Base-by-base conservation (phyloP, 2,113 vertebrate species). In the Strigops habroptila region DNA sequence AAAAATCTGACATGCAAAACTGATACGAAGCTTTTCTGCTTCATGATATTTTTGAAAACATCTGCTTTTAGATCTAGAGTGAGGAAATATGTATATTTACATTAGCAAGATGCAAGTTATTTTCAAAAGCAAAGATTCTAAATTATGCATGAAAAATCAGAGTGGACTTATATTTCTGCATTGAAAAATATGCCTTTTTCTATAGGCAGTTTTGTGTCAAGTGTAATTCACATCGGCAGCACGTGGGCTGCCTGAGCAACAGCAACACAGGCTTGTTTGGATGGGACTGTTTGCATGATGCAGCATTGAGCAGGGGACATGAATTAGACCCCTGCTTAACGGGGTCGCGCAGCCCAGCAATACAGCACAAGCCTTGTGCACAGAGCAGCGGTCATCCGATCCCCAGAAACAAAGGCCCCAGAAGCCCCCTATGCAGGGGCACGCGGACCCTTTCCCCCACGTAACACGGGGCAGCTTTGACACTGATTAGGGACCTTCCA, bases 401-500 rank as follows among this genome's bases (percentile, higher is more conserved):
- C 43, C 67, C 71, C 25, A n/a, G 35, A 35, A 75, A 46, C 31
- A 57, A 43, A 15, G 62, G n/a, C 52, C 81, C 44, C 60, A 6
- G 23, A 8, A 23, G 27, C 37, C 49, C 48, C 35, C 4, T 18
- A 1, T 1, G 0, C 3, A 1, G 23, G 64, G 48, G 14, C 31
- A 15, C 23, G 10, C 1, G 1, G 12, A 48, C 6, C 37, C 53
- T 1, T 3, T 19, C 12, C 21, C 15, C 10, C 21, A 3, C 1
- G 2, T 21, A 43, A 7, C 2, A 1, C 10, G 1, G 49, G 65
- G 57, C 89, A 71, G 51, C 0, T 3, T 79, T 30, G 86, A 22
- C 67, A 24, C 35, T 3, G 21, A 82, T 67, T 12, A 4, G 46
- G 48, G 46, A 64, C 35, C 18, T 25, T 27, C 53, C 68, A 4